phyloP scores from a whole-genome alignment of 64 coral and sea anemone species.

The Actinia tenebrosa region DNA sequence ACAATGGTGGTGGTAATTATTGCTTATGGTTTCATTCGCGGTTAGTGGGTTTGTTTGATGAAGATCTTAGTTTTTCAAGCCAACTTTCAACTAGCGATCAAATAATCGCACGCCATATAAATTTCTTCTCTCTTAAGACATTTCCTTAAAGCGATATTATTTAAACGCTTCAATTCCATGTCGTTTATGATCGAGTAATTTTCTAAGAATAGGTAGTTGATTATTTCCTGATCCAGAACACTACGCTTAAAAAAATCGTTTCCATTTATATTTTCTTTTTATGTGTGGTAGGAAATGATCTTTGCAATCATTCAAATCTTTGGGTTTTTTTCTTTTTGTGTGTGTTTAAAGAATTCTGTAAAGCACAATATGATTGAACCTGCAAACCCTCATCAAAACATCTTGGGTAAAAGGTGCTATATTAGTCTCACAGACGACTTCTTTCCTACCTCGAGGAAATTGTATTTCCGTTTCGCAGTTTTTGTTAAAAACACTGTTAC shows the following conservation, averaged over 20 bases:
- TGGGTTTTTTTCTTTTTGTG: background rate
- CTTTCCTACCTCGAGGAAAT: background rate
- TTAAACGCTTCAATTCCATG: background rate
- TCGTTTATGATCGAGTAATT: background rate
- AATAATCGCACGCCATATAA: background rate
- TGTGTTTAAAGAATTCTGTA: background rate
- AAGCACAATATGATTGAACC: background rate
- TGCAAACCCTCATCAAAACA: too few species aligned
- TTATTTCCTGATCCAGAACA: background rate
- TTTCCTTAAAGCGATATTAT: background rate
- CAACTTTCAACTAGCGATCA: background rate
- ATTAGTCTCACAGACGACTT: background rate
- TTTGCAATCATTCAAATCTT: background rate
- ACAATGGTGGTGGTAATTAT: constrained; percentile 12
- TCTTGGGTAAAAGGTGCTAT: too few species aligned
- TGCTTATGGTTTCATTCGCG: constrained; percentile 9
- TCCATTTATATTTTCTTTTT: background rate
- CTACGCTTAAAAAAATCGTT: background rate
- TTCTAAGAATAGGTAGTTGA: background rate
- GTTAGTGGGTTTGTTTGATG: background rate
- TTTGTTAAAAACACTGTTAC: background rate
- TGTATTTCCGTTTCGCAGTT: background rate
- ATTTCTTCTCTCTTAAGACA: background rate
- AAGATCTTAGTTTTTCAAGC: background rate
- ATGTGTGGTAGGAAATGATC: background rate